Conservation (phyloP, 2,888 invertebrate genomes). For the Stenoptilia bipunctidactyla region DNA sequence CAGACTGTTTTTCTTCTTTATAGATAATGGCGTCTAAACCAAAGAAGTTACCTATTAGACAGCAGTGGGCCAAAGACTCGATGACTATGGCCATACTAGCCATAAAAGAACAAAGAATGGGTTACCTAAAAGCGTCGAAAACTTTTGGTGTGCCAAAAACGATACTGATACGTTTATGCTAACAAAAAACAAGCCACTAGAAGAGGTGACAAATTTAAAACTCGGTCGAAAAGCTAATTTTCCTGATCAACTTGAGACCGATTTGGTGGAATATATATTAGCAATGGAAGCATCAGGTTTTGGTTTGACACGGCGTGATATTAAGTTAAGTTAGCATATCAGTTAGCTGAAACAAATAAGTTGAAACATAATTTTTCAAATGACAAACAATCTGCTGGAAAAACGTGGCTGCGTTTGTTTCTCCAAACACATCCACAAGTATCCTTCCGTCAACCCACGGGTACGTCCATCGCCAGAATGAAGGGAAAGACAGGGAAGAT, state of each 20-base stretch:
- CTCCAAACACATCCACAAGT: slow-evolving; percentile 10
- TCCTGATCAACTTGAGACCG: too few relatives aligned
- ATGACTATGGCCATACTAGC: slow-evolving; percentile 10
- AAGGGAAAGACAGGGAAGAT: slow-evolving; percentile 12
- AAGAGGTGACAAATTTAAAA: too few relatives aligned
- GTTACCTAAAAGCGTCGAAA: slow-evolving; percentile 12
- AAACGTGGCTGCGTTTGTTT: slow-evolving; percentile 6
- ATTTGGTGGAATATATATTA: too few relatives aligned
- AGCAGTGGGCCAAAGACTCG: slow-evolving; percentile 10
- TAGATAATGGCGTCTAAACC: not conserved
- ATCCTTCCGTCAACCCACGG: slow-evolving; percentile 12
- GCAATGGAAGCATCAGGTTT: too few relatives aligned
- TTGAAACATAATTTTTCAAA: slow-evolving; percentile 5
- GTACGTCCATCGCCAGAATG: slow-evolving; percentile 11
- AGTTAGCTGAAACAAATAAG: slow-evolving; percentile 9
- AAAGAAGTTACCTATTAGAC: slow-evolving; percentile 4
- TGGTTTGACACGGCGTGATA: too few relatives aligned
- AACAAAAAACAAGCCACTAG: slow-evolving; percentile 5
- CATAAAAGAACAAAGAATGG: slow-evolving; percentile 11
- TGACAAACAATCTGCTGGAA: slow-evolving; percentile 10
- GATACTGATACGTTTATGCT: slow-evolving; percentile 11
- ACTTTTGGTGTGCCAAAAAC: slow-evolving; percentile 10
- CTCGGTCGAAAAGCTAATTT: too few relatives aligned
- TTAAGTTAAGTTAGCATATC: slow-evolving; percentile 6
- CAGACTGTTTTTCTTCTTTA: slow-evolving; percentile 1